phyloP scores from a whole-genome alignment of 2,113 vertebrate genomes.

The Murina feae region DNA sequence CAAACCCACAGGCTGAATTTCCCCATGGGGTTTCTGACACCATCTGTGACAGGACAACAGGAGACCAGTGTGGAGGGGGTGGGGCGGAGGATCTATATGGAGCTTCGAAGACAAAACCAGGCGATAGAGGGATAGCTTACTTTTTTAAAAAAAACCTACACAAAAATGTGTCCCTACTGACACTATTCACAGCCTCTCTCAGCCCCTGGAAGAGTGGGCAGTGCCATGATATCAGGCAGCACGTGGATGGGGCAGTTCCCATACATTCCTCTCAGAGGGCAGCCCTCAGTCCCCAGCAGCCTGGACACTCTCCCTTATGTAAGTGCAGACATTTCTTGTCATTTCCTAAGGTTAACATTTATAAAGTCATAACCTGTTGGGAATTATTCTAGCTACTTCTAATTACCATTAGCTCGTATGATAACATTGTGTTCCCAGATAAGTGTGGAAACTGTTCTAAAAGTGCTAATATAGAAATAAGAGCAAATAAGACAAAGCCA shows the following conservation, averaged over 20 bases:
- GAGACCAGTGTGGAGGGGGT: neutral
- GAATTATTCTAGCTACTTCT: neutral
- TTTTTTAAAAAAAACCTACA: neutral
- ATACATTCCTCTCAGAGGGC: neutral
- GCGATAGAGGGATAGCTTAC: neutral
- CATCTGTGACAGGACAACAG: neutral
- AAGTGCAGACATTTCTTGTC: neutral
- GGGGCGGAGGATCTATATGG: neutral
- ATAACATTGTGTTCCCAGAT: neutral
- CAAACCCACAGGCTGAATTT: neutral
- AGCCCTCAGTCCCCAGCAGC: neutral
- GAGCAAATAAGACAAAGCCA: neutral
- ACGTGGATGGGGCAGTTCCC: neutral
- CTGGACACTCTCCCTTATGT: neutral
- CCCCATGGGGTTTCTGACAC: neutral
- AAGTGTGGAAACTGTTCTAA: neutral
- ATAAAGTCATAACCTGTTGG: neutral
- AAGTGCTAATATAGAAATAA: conserved; percentile 8
- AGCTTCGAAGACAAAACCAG: neutral
- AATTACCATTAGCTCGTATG: neutral
- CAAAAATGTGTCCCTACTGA: neutral
- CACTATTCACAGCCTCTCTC: neutral
- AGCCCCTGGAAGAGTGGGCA: neutral
- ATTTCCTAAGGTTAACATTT: neutral
- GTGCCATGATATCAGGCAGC: neutral